A percentile compares a stretch with the other conserved stretches of the same genome.
phyloP scores from a whole-genome alignment of 2,888 invertebrate species.

The Lysandra bellargus region DNA sequence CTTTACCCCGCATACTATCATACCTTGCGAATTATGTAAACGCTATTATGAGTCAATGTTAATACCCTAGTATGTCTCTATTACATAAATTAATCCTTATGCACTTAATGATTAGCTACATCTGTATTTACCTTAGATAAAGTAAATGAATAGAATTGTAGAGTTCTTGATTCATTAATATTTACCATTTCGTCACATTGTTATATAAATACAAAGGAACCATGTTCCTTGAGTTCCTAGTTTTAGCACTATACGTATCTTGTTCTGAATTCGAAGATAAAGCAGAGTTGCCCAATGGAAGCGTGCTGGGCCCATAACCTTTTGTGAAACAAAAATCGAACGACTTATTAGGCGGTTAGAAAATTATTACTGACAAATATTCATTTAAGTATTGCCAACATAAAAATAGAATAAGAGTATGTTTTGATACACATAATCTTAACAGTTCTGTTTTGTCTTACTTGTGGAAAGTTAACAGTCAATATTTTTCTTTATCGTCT shows the following conservation, averaged over 20 bases:
- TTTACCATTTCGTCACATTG: not conserved
- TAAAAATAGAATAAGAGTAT: too few species aligned
- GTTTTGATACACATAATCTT: too few species aligned
- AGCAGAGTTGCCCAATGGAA: constrained; percentile 92
- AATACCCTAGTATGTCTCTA: not conserved
- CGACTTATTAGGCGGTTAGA: too few species aligned
- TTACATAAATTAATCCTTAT: constrained; percentile 8
- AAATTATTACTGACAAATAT: too few species aligned
- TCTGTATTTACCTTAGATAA: not conserved
- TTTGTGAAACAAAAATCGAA: too few species aligned
- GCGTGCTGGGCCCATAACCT: constrained; percentile 92
- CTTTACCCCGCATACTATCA: not conserved
- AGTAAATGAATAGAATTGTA: not conserved
- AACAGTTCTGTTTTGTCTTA: too few species aligned
- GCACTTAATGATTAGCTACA: not conserved
- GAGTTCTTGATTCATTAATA: not conserved
- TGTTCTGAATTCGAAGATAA: not conserved
- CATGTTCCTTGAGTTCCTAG: not conserved
- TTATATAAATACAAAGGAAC: not conserved
- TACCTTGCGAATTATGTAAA: not conserved
- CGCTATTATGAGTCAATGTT: not conserved
- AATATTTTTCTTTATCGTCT: too few species aligned
- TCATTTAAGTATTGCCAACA: too few species aligned
- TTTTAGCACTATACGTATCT: not conserved
- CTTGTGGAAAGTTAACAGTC: too few species aligned